These are phyloP conservation scores for Rhabdomys dilectus DNA, from an alignment of 2,113 vertebrate species.

Conservation along the genomic window DNA sequence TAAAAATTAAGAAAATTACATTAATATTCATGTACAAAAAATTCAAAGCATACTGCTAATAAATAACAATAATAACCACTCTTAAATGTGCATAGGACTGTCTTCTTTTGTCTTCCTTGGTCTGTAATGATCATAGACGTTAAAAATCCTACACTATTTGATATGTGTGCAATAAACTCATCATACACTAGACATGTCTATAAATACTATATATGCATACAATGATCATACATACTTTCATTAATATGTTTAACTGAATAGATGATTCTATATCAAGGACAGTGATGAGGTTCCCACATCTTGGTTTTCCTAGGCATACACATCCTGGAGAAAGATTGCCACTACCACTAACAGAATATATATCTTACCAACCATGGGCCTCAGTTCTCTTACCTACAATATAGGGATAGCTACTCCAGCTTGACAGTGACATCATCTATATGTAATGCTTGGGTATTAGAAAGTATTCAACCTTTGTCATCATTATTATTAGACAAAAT, in stretches of 20 bases:
- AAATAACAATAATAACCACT: neutral
- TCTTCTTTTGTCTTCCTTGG: neutral
- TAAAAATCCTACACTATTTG: neutral
- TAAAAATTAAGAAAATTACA: neutral
- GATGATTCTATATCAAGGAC: neutral
- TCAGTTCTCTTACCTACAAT: neutral
- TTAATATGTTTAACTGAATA: constrained; percentile 9
- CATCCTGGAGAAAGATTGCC: neutral
- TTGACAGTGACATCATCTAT: neutral
- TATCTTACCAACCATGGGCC: neutral
- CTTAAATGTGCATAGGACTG: neutral
- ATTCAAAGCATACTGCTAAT: neutral
- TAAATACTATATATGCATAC: neutral
- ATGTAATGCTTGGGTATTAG: neutral
- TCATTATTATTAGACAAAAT: neutral
- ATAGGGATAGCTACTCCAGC: neutral
- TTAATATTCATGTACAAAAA: neutral
- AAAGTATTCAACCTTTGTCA: neutral
- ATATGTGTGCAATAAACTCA: neutral
- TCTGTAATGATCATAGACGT: neutral
- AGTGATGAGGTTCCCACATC: neutral
- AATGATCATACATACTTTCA: neutral
- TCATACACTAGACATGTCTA: neutral
- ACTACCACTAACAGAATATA: neutral
- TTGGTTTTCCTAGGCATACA: neutral